Percentiles rank a stretch among this genome's conserved stretches.
Evolutionary conservation across 2,113 vertebrate genomes (phyloP).

Genomic region (Lichenostomus cassidix): DNA sequence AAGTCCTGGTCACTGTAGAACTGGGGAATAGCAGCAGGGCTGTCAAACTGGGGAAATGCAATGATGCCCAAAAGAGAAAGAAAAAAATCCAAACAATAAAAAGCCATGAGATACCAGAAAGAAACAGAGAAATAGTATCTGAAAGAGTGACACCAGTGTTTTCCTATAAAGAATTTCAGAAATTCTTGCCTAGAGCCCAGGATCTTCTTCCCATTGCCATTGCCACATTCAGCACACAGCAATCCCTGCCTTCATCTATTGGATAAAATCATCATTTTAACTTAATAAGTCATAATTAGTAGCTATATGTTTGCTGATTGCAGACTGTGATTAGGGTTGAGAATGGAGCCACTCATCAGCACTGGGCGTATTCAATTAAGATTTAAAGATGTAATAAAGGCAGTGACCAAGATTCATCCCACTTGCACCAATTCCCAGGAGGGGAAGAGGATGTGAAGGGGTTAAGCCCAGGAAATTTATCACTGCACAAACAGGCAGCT

Average conservation of each 20-base stretch:
- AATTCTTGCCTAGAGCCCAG: not conserved
- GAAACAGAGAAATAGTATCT: not conserved
- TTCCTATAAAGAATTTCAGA: not conserved
- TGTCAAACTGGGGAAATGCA: not conserved
- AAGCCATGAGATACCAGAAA: not conserved
- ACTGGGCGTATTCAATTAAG: not conserved
- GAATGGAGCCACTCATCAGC: not conserved
- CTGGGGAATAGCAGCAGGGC: not conserved
- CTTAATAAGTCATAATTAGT: constrained; percentile 1
- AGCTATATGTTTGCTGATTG: not conserved
- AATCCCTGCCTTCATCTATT: not conserved
- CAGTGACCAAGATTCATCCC: not conserved
- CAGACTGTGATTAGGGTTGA: not conserved
- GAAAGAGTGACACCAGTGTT: not conserved
- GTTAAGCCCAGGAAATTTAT: constrained; percentile 20
- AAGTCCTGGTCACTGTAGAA: not conserved
- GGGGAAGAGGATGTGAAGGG: constrained; percentile 35
- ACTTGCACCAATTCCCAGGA: not conserved
- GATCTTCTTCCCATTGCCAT: not conserved
- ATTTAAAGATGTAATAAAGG: not conserved
- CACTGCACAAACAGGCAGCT: constrained; percentile 13
- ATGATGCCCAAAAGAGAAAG: not conserved
- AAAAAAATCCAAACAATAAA: not conserved
- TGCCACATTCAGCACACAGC: not conserved
- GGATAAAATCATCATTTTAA: not conserved